phyloP scores from a whole-genome alignment of 2,888 invertebrate genomes.

The Blastobasis adustella region DNA sequence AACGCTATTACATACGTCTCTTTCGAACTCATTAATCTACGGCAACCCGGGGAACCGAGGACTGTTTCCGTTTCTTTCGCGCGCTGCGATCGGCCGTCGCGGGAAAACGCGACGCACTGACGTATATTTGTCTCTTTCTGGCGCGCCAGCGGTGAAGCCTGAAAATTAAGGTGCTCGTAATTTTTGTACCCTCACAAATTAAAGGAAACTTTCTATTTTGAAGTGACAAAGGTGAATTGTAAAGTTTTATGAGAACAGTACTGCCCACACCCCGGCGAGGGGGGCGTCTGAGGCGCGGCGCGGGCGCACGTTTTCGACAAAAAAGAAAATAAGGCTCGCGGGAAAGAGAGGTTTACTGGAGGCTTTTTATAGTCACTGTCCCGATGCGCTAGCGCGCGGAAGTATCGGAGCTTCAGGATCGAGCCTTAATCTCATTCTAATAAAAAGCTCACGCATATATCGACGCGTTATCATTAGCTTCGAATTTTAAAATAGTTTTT shows the following conservation, averaged over 20 bases:
- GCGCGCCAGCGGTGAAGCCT: conserved; percentile 23
- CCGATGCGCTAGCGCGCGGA: conserved; percentile 70
- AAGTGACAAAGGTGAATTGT: conserved; percentile 50
- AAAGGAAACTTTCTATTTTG: conserved; percentile 37
- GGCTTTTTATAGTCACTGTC: conserved; percentile 70
- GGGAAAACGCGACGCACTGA: conserved; percentile 33
- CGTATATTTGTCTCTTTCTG: conserved; percentile 43
- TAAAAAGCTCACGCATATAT: conserved; percentile 71
- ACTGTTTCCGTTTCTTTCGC: conserved; percentile 62
- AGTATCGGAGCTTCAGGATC: conserved; percentile 68
- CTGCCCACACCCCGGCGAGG: conserved; percentile 43
- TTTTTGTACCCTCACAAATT: conserved; percentile 24
- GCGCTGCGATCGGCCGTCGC: conserved; percentile 29
- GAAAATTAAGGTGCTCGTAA: conserved; percentile 41
- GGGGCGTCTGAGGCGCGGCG: conserved; percentile 38
- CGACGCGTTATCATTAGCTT: conserved; percentile 57
- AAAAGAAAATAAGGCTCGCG: conserved; percentile 62
- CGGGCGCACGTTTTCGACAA: conserved; percentile 52
- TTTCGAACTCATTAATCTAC: conserved; percentile 64
- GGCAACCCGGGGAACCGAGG: conserved; percentile 38
- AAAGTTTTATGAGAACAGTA: conserved; percentile 43
- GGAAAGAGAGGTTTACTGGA: conserved; percentile 67
- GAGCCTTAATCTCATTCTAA: conserved; percentile 68
- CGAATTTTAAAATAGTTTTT: conserved; percentile 50
- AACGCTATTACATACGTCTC: conserved; percentile 57